Percentiles rank a stretch among this genome's conserved stretches.
phyloP scores from a whole-genome alignment of 2,113 vertebrate species.

The Oceanodroma tethys region DNA sequence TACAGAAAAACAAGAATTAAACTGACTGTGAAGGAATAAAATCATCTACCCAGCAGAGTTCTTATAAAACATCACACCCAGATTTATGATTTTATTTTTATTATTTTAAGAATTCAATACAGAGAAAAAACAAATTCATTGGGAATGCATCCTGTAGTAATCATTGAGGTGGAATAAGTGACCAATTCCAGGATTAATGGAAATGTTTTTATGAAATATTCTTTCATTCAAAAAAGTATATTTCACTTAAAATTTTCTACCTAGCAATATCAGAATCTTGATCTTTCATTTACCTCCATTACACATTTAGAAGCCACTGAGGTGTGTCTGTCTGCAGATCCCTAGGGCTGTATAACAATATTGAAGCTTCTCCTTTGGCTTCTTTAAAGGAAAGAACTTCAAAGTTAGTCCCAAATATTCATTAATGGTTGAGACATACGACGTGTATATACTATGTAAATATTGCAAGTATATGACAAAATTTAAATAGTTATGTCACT shows the following conservation, averaged over 20 bases:
- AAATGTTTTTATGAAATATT: background rate
- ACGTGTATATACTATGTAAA: background rate
- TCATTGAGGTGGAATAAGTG: background rate
- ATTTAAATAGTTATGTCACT: background rate
- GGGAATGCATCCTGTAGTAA: background rate
- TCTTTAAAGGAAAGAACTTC: conserved; percentile 32
- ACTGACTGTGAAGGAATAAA: background rate
- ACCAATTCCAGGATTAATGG: background rate
- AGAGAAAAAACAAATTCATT: background rate
- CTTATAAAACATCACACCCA: background rate
- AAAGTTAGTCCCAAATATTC: conserved; percentile 23
- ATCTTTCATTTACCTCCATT: background rate
- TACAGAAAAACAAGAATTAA: background rate
- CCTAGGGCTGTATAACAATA: background rate
- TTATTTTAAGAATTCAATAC: background rate
- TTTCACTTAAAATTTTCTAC: background rate
- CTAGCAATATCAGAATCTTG: background rate
- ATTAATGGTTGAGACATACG: conserved; percentile 12
- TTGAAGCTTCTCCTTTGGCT: background rate
- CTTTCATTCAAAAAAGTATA: background rate
- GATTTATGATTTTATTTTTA: background rate
- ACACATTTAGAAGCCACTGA: background rate
- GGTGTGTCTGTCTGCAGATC: background rate
- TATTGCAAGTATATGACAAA: background rate
- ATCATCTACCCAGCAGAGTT: background rate